Base-by-base conservation (phyloP, 2,888 invertebrate genomes). In the Caenorhabditis virilis region DNA sequence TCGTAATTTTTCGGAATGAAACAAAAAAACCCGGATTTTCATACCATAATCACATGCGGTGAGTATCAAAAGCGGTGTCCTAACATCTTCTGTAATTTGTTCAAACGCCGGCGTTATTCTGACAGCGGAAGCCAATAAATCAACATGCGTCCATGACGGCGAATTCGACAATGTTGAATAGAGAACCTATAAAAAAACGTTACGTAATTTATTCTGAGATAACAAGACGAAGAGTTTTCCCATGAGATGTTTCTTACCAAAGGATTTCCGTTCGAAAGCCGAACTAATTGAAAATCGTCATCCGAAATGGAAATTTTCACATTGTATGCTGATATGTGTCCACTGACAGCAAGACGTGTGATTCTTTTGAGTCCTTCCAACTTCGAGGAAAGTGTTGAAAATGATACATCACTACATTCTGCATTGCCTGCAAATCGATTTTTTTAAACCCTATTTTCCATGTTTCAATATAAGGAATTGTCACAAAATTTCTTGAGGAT, bases 11-110 rank as follows among this genome's bases (percentile, higher is more conserved):
- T n/a, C n/a, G n/a, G n/a, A n/a, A n/a, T n/a, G n/a, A n/a, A n/a
- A n/a, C n/a, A n/a, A n/a, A n/a, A n/a, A n/a, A n/a, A n/a, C n/a
- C n/a, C n/a, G n/a, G n/a, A n/a, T n/a, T n/a, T n/a, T 45, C 70
- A 53, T 52, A 79, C 78, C 69, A 47, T 78, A 75, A 47, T 76
- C 75, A 63, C 80, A 78, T 7, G 78, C 69, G 7, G 79, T 80
- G 16, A 80, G 26, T 22, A 76, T 58, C 45, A 80, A 39, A 18
- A 78, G 56, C 18, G 78, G 77, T 18, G 60, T 58, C 39, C 62
- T 35, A 15, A 57, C 46, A 43, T 61, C 56, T 43, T 77, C 70
- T 3, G 56, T 36, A 2, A 69, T 60, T 26, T 56, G 51, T 13
- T 63, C 61, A 41, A 72, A 76, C n/a, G 78, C 72, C 27, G 76